These are phyloP conservation scores for Pangasianodon hypophthalmus DNA, from an alignment of 2,113 vertebrate genomes.

Conservation along the genomic window DNA sequence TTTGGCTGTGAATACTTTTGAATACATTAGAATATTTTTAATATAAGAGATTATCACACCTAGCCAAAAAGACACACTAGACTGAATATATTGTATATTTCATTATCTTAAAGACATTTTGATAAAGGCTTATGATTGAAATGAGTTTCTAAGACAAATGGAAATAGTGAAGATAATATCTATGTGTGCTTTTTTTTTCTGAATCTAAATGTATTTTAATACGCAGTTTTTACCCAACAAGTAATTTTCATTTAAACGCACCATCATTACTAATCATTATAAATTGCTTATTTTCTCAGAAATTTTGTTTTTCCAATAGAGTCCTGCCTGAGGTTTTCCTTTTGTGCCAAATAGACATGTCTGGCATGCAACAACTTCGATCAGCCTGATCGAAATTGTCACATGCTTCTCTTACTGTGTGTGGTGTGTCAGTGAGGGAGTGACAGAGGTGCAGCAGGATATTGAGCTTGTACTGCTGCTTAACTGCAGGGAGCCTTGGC, in stretches of 20 bases:
- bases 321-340: not conserved
- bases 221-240: not conserved
- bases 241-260: too few relatives aligned
- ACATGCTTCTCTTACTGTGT: not conserved
- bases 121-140: not conserved
- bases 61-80: not conserved
- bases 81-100: not conserved
- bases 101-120: too few relatives aligned
- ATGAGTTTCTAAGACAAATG: not conserved
- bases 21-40: not conserved
- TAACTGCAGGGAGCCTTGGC: slow-evolving; percentile 18
- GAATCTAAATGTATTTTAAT: not conserved
- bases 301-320: not conserved
- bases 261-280: not conserved
- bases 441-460: slow-evolving; percentile 18
- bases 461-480: slow-evolving; percentile 18
- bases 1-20: not conserved
- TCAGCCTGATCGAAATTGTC: slow-evolving; percentile 23
- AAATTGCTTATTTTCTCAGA: not conserved
- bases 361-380: not conserved
- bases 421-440: not conserved
- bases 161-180: not conserved
- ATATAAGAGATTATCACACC: not conserved
- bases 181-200: not conserved
- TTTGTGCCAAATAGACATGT: slow-evolving; percentile 24